Conservation (phyloP, 2,113 vertebrate species). For the Calonectris borealis region DNA sequence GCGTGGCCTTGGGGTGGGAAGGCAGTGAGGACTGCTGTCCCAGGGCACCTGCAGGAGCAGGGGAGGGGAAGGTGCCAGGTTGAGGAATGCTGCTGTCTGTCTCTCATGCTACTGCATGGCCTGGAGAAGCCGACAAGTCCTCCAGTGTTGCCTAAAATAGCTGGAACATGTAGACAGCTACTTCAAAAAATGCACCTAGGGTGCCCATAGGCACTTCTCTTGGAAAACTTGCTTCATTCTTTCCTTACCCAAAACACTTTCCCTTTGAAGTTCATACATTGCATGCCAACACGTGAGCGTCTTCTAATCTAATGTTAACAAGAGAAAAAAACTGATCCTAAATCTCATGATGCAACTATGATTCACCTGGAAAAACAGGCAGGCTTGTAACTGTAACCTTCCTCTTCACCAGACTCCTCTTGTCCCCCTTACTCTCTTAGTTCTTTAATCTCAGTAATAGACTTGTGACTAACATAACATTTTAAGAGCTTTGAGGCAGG, state of each 20-base stretch:
- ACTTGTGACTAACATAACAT: not conserved
- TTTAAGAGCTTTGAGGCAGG: conserved; percentile 3
- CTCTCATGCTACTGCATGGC: not conserved
- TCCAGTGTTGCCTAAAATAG: not conserved
- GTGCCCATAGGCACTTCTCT: not conserved
- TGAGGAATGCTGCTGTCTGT: not conserved
- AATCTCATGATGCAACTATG: not conserved
- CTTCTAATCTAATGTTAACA: not conserved
- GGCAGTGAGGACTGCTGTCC: not conserved
- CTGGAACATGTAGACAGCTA: not conserved
- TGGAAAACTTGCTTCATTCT: not conserved
- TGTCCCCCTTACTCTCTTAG: not conserved
- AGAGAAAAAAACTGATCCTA: not conserved
- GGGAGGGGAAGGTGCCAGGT: not conserved
- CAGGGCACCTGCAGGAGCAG: not conserved
- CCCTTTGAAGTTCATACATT: not conserved
- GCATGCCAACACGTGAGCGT: not conserved
- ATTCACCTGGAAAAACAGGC: not conserved
- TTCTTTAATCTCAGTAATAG: conserved; percentile 8
- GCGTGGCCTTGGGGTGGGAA: rapidly evolving
- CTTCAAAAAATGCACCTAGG: not conserved
- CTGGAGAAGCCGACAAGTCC: not conserved
- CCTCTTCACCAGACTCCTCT: not conserved
- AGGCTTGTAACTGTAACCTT: not conserved
- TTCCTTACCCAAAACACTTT: not conserved